Base-by-base conservation (phyloP, 2,888 invertebrate genomes). In the Scaptodrosophila latifasciaeformis region DNA sequence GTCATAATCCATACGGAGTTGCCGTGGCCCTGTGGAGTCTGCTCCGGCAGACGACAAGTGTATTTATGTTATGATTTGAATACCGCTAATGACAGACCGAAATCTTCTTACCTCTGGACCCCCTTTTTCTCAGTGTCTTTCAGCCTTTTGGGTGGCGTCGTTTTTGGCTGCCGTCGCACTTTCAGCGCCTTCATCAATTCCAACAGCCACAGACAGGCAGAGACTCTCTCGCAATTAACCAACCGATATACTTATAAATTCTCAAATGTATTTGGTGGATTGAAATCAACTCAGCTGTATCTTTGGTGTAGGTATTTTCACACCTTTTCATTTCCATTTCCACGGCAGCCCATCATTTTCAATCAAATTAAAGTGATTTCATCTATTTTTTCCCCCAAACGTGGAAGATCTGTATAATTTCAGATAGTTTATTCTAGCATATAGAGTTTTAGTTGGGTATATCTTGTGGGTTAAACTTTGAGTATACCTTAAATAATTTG, bases 41-140 rank as follows among this genome's bases (percentile, higher is more conserved):
- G 43, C 64, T 65, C n/a, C 57, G 66, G 54, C 70, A 83, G 82
- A 82, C 81, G 78, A 83, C 78, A 79, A 79, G 82, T 72, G 77
- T 82, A 82, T 82, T 82, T 82, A 82, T 82, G 82, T 82, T 78
- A 82, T 82, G 82, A 82, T 82, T 74, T 75, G 79, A 68, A 82
- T 78, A 72, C 70, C 70, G 69, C 69, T 81, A 82, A 83, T 82
- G 82, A 82, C 72, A 74, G 75, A 53, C 52, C 37, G 49, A 7
- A 37, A 19, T 47, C 21, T n/a, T 27, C n/a, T n/a, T n/a, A n/a
- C n/a, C n/a, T n/a, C n/a, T n/a, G n/a, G n/a, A n/a, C n/a, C n/a
- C n/a, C n/a, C n/a, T n/a, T n/a, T n/a, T n/a, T n/a, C n/a, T n/a
- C n/a, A n/a, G n/a, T n/a, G n/a, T n/a, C n/a, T n/a, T n/a, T 39